These are phyloP conservation scores for Reticulitermes speratus DNA, from an alignment of 1,140 invertebrate genomes.

Conservation along the genomic window DNA sequence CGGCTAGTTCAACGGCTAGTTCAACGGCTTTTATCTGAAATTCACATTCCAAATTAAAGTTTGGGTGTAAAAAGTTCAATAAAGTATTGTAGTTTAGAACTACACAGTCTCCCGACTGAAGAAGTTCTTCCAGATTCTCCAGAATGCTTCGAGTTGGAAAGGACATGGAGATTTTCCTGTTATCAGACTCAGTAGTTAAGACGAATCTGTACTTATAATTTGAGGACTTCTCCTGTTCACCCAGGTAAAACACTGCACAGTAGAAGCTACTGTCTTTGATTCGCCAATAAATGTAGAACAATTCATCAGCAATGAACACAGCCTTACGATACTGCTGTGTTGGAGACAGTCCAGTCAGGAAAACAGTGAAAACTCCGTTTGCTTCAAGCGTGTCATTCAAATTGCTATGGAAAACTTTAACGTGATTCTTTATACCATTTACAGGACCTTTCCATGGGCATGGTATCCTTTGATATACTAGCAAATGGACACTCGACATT, in stretches of 20 bases:
- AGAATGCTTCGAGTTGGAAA: background rate
- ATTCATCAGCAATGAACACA: background rate
- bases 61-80: background rate
- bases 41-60: background rate
- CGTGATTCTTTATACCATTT: background rate
- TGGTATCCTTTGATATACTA: background rate
- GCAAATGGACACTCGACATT: background rate
- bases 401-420: background rate
- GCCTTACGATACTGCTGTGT: background rate
- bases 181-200: background rate
- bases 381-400: background rate
- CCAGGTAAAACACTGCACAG: background rate
- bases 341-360: background rate
- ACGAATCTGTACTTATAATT: background rate
- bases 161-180: background rate
- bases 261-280: background rate
- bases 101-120: background rate
- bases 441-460: background rate
- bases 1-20: background rate
- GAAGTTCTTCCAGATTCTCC: background rate
- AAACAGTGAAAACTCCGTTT: background rate
- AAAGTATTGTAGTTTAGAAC: background rate
- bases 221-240: background rate
- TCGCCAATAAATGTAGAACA: background rate
- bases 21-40: background rate